phyloP scores from a whole-genome alignment of 2,888 invertebrate species.

The Epinotia bilunana region DNA sequence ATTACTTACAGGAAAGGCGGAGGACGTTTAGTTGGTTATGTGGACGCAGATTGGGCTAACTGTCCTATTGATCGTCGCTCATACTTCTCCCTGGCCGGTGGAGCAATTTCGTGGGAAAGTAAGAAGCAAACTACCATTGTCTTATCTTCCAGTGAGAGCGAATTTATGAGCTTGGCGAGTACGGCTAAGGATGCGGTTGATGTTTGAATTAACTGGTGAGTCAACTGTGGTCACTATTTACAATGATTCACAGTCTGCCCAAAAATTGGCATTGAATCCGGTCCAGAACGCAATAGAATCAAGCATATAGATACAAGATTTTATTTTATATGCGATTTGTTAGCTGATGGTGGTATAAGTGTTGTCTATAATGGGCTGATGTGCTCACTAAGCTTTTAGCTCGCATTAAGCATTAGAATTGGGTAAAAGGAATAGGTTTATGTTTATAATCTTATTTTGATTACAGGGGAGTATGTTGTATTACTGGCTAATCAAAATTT shows the following conservation, averaged over 20 bases:
- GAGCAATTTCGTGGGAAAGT: not conserved
- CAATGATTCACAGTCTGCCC: not conserved
- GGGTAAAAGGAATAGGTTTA: slow-evolving; percentile 10
- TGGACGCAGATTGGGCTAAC: no score
- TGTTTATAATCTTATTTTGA: no score
- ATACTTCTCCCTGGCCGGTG: no score
- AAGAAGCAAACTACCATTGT: not conserved
- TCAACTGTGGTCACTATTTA: not conserved
- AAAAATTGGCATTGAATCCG: no score
- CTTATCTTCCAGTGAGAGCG: no score
- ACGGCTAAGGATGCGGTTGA: not conserved
- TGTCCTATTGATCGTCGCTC: not conserved
- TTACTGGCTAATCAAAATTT: no score
- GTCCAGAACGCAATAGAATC: not conserved
- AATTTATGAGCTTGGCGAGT: no score
- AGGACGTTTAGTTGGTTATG: no score
- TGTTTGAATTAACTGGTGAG: no score
- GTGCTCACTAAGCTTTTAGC: slow-evolving; percentile 1
- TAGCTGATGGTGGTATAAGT: no score
- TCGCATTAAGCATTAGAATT: not conserved
- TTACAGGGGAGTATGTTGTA: not conserved
- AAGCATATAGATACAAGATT: not conserved
- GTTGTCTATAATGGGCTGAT: slow-evolving; percentile 3
- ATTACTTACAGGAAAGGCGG: no score
- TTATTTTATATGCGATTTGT: no score